Evolutionary conservation across 2,113 vertebrate species (phyloP), one percentile per base, ranked within the genome.

Genomic region (Tympanuchus pallidicinctus): DNA sequence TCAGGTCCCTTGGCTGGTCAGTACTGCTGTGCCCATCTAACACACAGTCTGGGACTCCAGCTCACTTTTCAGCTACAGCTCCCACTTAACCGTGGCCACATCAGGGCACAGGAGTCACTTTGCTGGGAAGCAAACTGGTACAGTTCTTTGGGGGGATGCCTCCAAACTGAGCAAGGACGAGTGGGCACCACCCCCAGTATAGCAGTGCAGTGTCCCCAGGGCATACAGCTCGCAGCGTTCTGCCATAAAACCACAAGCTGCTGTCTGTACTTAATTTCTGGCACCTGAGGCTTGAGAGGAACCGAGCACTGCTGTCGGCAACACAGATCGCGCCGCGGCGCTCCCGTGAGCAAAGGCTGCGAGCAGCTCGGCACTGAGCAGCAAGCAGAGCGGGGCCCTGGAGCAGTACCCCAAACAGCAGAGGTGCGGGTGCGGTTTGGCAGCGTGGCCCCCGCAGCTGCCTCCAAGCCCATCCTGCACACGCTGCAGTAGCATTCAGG

Each of bases 241-340:
- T 64, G 15, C 54, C 82, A 3, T 8, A 15, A 54, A 52, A 28
- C 11, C 22, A 16, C 67, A 32, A 11, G 30, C 56, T 19, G 30
- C 30, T 57, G 30, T 19, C 30, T 57, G 28, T 7, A 32, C 38
- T 60, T 73, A 16, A 25, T 45, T 82, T 85, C 2, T 4, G 57
- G n/a, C 24, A 7, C 25, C 0, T 0, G 5, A 36, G 7, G 14
- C 8, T 38, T 0, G 0, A 66, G 54, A 30, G 12, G 38, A 21
- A 28, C 19, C 1, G 2, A 2, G 4, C 36, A 12, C n/a, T 50
- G 0, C 11, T 40, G 43, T 32, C 20, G 20, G 8, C 28, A 40
- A 28, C 11, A 5, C 6, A 25, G 20, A 27, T 2, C 4, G 17
- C 1, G 6, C 22, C 1, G 1, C 1, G 16, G 21, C 38, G 38